These are phyloP conservation scores for Deilephila porcellus DNA, from an alignment of 2,888 invertebrate genomes.

Conservation along the genomic window DNA sequence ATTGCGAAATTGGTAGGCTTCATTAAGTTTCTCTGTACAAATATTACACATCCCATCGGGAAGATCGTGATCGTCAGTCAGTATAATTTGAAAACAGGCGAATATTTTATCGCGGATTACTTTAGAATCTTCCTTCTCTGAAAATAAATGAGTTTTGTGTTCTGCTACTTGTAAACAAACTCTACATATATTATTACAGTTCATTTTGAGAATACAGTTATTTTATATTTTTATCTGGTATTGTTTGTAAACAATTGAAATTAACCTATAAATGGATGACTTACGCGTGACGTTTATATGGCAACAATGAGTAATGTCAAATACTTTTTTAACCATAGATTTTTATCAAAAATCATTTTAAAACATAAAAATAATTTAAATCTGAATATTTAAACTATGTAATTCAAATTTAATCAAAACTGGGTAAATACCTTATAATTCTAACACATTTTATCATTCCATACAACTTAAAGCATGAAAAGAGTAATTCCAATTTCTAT, in stretches of 20 bases:
- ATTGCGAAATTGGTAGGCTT: slow-evolving; percentile 60
- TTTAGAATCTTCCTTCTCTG: slow-evolving; percentile 49
- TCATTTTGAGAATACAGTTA: background rate
- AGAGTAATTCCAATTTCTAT: no score
- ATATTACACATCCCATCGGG: slow-evolving; percentile 62
- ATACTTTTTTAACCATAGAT: no score
- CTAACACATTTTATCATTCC: no score
- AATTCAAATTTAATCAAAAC: no score
- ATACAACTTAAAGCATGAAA: no score
- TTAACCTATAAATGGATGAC: background rate
- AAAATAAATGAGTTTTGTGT: slow-evolving; percentile 51
- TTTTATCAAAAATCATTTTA: no score
- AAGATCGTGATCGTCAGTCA: slow-evolving; percentile 54
- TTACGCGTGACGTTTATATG: no score
- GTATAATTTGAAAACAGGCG: slow-evolving; percentile 65
- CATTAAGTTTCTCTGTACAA: slow-evolving; percentile 63
- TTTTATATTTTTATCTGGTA: background rate
- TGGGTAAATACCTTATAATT: no score
- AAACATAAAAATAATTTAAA: no score
- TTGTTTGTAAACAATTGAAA: background rate
- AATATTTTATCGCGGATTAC: slow-evolving; percentile 60
- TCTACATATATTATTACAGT: slow-evolving; percentile 51
- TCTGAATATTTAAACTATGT: no score
- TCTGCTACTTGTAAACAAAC: slow-evolving; percentile 59
- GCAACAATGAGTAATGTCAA: no score